These are phyloP conservation scores for Apostichopus japonicus DNA, from an alignment of 35 echinoderm and acorn worm species.

Conservation along the genomic window DNA sequence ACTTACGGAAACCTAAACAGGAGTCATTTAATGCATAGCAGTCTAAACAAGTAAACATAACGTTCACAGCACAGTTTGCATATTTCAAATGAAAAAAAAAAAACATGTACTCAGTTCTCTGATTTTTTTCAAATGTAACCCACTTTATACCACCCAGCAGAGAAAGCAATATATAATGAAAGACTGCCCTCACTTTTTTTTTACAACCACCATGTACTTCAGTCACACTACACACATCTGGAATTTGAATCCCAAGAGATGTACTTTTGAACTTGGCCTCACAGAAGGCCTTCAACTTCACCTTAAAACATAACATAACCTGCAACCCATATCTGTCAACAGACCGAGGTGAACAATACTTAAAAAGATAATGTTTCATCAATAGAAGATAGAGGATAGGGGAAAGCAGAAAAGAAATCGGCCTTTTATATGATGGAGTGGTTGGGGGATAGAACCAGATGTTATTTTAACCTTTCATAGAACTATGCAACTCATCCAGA, in stretches of 20 bases:
- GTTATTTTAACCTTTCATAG: constrained; percentile 14
- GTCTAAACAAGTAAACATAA: too few species aligned
- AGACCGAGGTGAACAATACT: not conserved
- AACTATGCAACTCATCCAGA: not conserved
- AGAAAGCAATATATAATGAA: not conserved
- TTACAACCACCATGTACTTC: not conserved
- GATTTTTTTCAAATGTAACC: too few species aligned
- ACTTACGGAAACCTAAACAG: too few species aligned
- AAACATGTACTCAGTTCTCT: too few species aligned
- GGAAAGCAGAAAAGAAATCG: not conserved
- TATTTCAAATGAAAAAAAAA: too few species aligned
- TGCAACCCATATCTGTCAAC: constrained; percentile 12
- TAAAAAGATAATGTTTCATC: constrained; percentile 13
- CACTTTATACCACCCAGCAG: too few species aligned
- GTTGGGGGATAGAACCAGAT: not conserved
- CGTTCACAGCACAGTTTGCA: too few species aligned
- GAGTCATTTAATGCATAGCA: too few species aligned
- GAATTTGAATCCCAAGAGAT: not conserved
- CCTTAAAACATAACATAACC: not conserved
- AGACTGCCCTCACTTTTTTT: not conserved
- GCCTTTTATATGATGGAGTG: not conserved
- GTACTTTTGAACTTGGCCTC: constrained; percentile 1
- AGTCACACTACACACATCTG: not conserved
- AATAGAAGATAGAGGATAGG: not conserved
- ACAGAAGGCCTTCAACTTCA: constrained; percentile 13